A percentile compares a stretch with the other conserved stretches of the same genome.
phyloP scores from a whole-genome alignment of 2,888 invertebrate species.

The Monoplex corrugatus region DNA sequence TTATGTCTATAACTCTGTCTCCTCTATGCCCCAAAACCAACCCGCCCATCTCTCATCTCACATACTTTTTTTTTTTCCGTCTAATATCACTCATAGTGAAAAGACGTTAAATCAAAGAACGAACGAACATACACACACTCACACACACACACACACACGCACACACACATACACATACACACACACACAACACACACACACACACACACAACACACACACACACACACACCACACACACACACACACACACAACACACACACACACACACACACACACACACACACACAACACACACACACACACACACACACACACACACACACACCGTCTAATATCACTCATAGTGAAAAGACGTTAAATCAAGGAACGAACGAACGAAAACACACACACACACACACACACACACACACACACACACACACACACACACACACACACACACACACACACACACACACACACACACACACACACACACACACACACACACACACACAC shows the following conservation, averaged over 20 bases:
- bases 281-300: background rate
- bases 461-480: background rate
- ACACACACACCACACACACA: background rate
- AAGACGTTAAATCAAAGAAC: no score
- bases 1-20: no score
- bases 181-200: background rate
- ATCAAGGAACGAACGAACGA: background rate
- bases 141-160: slow-evolving; percentile 25
- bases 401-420: slow-evolving; percentile 3
- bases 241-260: background rate
- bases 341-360: no score
- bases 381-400: background rate
- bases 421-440: background rate
- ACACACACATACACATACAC: no score
- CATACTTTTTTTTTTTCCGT: no score
- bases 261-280: background rate
- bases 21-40: no score
- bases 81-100: no score
- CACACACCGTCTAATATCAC: no score
- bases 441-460: background rate
- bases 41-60: no score
- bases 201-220: slow-evolving; percentile 25
- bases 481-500: slow-evolving; percentile 2
- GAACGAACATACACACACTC: background rate
- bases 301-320: background rate